A percentile compares a stretch with the other conserved stretches of the same genome.
Evolutionary conservation across 2,888 invertebrate genomes (phyloP).

Genomic region (Dorcus parallelipipedus): DNA sequence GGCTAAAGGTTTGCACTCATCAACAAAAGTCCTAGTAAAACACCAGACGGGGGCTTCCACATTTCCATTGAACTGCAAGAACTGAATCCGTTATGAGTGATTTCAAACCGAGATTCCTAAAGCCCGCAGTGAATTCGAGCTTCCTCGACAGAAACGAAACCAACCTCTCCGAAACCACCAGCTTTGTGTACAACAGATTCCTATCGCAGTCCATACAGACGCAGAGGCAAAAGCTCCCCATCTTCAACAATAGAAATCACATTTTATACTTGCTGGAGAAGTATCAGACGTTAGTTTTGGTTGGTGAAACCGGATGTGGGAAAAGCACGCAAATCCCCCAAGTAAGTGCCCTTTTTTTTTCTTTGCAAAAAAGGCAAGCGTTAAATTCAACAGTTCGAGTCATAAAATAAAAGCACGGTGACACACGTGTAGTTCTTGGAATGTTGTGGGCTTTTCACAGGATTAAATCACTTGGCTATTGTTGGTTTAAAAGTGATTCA

Average conservation of each 20-base stretch:
- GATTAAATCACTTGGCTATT: no score
- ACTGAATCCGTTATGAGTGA: conserved; percentile 38
- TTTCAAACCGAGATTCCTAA: conserved; percentile 47
- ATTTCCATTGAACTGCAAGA: background rate
- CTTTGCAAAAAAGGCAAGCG: no score
- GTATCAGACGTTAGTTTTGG: conserved; percentile 81
- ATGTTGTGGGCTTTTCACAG: no score
- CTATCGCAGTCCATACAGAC: conserved; percentile 78
- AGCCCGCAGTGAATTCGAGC: conserved; percentile 44
- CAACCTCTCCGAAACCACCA: conserved; percentile 37
- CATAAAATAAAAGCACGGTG: no score
- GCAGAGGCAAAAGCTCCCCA: conserved; percentile 83
- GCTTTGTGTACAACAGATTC: conserved; percentile 81
- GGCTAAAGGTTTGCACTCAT: no score
- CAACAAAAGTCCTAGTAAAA: no score
- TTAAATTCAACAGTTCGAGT: no score
- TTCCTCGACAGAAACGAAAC: conserved; percentile 45
- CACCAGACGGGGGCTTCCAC: no score
- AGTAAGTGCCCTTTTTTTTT: conserved; percentile 53
- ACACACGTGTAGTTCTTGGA: no score
- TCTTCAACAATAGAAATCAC: conserved; percentile 80
- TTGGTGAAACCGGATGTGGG: conserved; percentile 95
- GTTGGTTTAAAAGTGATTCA: no score
- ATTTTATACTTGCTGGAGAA: conserved; percentile 88
- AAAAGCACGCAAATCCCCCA: conserved; percentile 95